phyloP scores from a whole-genome alignment of 2,113 vertebrate genomes.

The Chascanopsetta lugubris region DNA sequence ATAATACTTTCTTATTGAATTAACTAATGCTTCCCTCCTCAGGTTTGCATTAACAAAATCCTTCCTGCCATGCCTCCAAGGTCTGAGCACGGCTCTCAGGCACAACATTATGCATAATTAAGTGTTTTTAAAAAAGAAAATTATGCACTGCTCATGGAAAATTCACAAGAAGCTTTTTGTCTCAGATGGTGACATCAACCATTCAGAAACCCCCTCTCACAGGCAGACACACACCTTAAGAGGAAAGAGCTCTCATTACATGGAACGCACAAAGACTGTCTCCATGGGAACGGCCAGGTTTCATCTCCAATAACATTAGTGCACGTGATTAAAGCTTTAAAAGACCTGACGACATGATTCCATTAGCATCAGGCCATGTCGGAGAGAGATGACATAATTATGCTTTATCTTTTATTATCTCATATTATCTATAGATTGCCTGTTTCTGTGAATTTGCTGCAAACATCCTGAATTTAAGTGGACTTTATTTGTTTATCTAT shows the following conservation, averaged over 20 bases:
- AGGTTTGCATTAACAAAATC: conserved; percentile 20
- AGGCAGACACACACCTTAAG: conserved; percentile 4
- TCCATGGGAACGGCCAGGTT: conserved; percentile 4
- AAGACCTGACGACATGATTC: conserved; percentile 1
- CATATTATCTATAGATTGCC: too few relatives aligned
- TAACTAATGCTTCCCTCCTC: conserved; percentile 35
- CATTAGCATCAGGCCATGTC: conserved; percentile 9
- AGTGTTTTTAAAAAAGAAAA: conserved; percentile 34
- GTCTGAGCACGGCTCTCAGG: conserved; percentile 10
- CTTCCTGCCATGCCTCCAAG: conserved; percentile 16
- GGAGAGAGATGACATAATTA: not conserved
- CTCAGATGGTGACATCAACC: conserved; percentile 12
- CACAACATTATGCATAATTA: conserved; percentile 52
- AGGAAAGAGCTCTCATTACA: not conserved
- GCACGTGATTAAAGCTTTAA: not conserved
- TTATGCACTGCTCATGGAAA: conserved; percentile 39
- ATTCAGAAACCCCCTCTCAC: conserved; percentile 9
- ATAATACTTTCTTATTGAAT: conserved; percentile 46
- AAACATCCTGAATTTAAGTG: too few relatives aligned
- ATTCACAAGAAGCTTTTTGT: conserved; percentile 29
- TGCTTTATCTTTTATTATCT: too few relatives aligned
- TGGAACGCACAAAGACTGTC: conserved; percentile 9
- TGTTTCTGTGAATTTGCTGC: too few relatives aligned
- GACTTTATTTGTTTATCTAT: too few relatives aligned
- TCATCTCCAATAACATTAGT: conserved; percentile 1